A percentile compares a stretch with the other conserved stretches of the same genome.
Conservation (phyloP, 1,140 invertebrate genomes). For the Anastrepha obliqua region DNA sequence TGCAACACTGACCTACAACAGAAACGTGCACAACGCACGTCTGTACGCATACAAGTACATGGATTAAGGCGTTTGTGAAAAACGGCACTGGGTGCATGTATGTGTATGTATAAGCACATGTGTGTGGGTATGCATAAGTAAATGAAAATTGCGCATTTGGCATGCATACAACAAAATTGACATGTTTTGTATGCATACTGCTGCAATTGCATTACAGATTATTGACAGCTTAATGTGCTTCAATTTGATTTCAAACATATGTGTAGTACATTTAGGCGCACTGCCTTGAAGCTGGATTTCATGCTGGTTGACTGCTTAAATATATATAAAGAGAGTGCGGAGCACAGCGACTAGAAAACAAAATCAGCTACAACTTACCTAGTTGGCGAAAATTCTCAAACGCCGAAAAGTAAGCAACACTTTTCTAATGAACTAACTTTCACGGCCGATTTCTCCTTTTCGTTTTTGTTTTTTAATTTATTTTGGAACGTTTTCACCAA, state of each 20-base stretch:
- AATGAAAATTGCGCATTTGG: background rate
- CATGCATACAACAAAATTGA: constrained; percentile 7
- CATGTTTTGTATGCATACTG: constrained; percentile 14
- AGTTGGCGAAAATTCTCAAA: no score
- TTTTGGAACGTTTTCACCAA: background rate
- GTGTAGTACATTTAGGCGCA: constrained; percentile 34
- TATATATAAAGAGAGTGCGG: background rate
- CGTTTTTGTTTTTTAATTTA: background rate
- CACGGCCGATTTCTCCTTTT: no score
- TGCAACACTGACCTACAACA: constrained; percentile 49
- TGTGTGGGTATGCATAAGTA: background rate
- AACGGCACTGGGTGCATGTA: background rate
- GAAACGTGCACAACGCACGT: background rate
- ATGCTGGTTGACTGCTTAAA: background rate
- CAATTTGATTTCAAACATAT: constrained; percentile 28
- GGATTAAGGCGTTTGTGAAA: background rate
- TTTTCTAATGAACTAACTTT: background rate
- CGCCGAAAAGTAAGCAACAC: constrained; percentile 19
- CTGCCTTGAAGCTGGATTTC: background rate
- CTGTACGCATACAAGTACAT: background rate
- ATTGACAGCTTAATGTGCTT: constrained; percentile 35
- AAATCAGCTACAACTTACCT: constrained; percentile 18
- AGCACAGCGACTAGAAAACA: background rate
- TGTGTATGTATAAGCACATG: background rate
- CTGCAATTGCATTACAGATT: constrained; percentile 1